Conservation (phyloP, 2,888 invertebrate species). For the Amblyjoppa fuscipennis region DNA sequence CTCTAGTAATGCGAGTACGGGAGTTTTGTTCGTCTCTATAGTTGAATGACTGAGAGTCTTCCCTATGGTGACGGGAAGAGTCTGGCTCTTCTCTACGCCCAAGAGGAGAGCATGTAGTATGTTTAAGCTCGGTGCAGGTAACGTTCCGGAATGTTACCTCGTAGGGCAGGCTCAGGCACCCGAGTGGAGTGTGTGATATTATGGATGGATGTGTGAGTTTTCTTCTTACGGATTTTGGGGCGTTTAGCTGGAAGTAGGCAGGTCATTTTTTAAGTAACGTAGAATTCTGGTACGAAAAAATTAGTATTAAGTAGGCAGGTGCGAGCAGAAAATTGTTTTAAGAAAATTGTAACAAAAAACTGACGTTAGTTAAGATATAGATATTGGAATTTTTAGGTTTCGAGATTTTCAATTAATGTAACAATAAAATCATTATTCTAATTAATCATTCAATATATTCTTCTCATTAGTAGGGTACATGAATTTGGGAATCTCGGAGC, state of each 20-base stretch:
- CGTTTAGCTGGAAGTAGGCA: background rate
- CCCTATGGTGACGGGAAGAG: background rate
- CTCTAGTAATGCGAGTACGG: slow-evolving; percentile 1
- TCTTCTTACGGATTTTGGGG: background rate
- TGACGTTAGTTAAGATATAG: slow-evolving; percentile 1
- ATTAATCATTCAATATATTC: background rate
- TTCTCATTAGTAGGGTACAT: slow-evolving; percentile 2
- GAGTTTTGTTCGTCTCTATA: slow-evolving; percentile 14
- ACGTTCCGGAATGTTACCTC: background rate
- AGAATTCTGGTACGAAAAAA: background rate
- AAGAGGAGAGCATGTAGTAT: background rate
- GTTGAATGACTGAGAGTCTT: slow-evolving; percentile 23
- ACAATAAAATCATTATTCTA: background rate
- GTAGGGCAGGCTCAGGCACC: slow-evolving; percentile 18
- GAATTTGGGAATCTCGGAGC: background rate
- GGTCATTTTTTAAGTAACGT: background rate
- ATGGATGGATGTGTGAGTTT: slow-evolving; percentile 2
- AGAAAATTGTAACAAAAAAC: background rate
- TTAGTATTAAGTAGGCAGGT: slow-evolving; percentile 8
- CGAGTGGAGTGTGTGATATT: slow-evolving; percentile 14
- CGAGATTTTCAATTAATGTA: background rate
- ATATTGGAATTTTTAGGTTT: background rate
- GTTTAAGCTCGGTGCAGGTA: slow-evolving; percentile 3
- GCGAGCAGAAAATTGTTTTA: background rate
- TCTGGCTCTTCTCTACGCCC: slow-evolving; percentile 8